These are phyloP conservation scores for Argyrosomus regius DNA, from an alignment of 2,797 vertebrate genomes.

Conservation along the genomic window DNA sequence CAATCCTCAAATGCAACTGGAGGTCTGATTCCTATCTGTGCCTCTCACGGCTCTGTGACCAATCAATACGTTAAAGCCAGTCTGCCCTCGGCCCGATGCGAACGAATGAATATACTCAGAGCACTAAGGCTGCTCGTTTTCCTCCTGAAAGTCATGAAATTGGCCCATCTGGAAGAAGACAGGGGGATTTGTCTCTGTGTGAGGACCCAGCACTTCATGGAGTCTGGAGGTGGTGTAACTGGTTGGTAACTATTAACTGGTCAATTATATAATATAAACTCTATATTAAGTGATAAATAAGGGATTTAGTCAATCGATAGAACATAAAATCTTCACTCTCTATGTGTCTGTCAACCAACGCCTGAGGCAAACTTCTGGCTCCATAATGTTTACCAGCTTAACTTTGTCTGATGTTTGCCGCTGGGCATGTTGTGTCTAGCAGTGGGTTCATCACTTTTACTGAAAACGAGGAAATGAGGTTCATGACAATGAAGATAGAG, in stretches of 20 bases:
- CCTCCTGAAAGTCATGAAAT: constrained; percentile 48
- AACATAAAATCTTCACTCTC: background rate
- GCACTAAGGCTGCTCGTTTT: constrained; percentile 47
- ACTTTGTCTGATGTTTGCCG: background rate
- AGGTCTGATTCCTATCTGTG: constrained; percentile 58
- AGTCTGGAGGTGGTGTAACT: background rate
- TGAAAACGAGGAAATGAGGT: background rate
- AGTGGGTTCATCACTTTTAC: background rate
- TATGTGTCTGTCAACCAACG: background rate
- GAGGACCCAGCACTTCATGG: background rate
- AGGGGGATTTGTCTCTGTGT: background rate
- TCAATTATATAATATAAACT: no score
- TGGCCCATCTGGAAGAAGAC: constrained; percentile 11
- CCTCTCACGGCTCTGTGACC: constrained; percentile 64
- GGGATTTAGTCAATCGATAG: background rate
- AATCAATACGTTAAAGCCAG: constrained; percentile 69
- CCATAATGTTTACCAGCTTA: background rate
- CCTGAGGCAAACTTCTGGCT: background rate
- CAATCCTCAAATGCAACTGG: constrained; percentile 56
- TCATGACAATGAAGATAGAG: background rate
- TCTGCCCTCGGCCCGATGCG: constrained; percentile 32
- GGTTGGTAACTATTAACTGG: no score
- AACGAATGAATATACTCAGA: constrained; percentile 48
- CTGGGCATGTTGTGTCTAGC: no score
- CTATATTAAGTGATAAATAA: background rate